Percentiles rank a stretch among this genome's conserved stretches.
phyloP scores from a whole-genome alignment of 2,797 vertebrate genomes.

The Peromyscus melanophrys region DNA sequence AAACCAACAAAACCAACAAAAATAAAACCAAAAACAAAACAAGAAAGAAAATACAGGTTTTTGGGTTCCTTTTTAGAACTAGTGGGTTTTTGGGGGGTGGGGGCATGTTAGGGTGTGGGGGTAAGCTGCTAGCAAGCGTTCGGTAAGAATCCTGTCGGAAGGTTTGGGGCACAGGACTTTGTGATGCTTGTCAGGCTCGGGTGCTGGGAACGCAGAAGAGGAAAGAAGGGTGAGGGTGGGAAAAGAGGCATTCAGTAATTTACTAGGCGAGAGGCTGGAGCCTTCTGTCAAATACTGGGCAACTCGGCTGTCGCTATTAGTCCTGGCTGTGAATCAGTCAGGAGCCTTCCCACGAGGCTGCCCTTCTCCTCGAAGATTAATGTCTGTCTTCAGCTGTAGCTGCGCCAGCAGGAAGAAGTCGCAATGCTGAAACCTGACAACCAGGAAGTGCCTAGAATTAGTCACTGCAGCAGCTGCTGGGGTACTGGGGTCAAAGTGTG shows the following conservation, averaged over 20 bases:
- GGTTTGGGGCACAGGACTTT: neutral
- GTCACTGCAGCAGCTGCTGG: neutral
- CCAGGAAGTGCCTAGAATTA: neutral
- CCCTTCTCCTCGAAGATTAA: slow-evolving; percentile 40
- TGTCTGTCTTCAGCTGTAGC: neutral
- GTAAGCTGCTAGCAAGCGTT: neutral
- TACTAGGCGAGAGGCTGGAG: neutral
- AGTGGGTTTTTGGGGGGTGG: neutral
- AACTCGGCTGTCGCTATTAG: neutral
- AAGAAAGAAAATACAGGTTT: neutral
- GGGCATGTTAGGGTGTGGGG: neutral
- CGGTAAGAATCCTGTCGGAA: neutral
- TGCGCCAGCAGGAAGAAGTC: neutral
- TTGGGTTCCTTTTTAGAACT: neutral
- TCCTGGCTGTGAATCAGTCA: slow-evolving; percentile 17
- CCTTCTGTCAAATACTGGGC: neutral
- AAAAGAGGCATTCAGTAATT: neutral
- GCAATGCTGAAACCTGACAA: neutral
- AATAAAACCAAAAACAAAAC: neutral
- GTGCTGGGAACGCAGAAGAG: neutral
- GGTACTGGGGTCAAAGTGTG: neutral
- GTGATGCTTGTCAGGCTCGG: neutral
- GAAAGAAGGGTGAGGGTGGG: neutral
- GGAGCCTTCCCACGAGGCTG: neutral
- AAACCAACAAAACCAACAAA: neutral